Evolutionary conservation across 2,888 invertebrate genomes (phyloP).

Genomic region (Nomada lathburiana): DNA sequence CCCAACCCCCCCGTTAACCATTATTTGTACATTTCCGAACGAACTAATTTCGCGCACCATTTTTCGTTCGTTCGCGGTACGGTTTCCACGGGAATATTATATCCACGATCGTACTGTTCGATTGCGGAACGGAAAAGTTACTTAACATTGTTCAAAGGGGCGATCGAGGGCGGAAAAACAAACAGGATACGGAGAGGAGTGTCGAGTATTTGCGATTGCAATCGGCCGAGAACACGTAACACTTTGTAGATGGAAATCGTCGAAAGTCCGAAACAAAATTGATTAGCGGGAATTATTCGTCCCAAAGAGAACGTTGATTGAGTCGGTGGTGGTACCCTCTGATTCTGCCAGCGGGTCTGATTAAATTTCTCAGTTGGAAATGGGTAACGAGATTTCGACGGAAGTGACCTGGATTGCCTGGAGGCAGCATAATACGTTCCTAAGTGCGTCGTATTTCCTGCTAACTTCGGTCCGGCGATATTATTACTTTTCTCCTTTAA

Average conservation of each 20-base stretch:
- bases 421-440: slow-evolving; percentile 39
- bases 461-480: slow-evolving; percentile 3
- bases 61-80: not conserved
- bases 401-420: slow-evolving; percentile 61
- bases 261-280: slow-evolving; percentile 62
- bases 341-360: slow-evolving; percentile 62
- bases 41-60: slow-evolving; percentile 11
- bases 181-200: not conserved
- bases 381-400: slow-evolving; percentile 63
- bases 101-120: not conserved
- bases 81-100: not conserved
- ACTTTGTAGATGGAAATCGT: slow-evolving; percentile 22
- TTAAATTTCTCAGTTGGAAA: slow-evolving; percentile 68
- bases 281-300: slow-evolving; percentile 60
- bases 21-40: slow-evolving; percentile 56
- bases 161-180: not conserved
- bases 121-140: not conserved
- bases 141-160: not conserved
- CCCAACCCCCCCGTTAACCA: slow-evolving; percentile 29
- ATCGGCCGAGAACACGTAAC: not conserved
- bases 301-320: slow-evolving; percentile 66
- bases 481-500: slow-evolving; percentile 9
- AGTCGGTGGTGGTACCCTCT: slow-evolving; percentile 51
- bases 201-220: not conserved
- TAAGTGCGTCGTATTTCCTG: slow-evolving; percentile 43